Evolutionary conservation across 2,113 vertebrate genomes (phyloP).

Genomic region (Aspidoscelis tigris): DNA sequence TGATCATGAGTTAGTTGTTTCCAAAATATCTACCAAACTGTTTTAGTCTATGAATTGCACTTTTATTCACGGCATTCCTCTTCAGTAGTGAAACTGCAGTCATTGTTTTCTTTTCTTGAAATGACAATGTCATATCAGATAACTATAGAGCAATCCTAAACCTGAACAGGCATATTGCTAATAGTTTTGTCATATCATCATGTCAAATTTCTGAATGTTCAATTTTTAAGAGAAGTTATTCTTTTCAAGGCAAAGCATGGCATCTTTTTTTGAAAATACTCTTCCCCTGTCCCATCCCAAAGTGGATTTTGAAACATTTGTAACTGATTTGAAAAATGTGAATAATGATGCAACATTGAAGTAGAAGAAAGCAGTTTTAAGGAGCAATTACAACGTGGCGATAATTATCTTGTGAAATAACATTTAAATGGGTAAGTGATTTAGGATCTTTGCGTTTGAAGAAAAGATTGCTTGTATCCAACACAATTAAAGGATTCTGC

Average conservation of each 20-base stretch:
- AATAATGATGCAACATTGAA: neutral
- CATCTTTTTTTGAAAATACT: neutral
- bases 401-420: constrained; percentile 8
- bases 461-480: constrained; percentile 19
- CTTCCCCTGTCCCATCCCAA: too few species aligned
- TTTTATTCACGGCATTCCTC: neutral
- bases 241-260: neutral
- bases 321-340: constrained; percentile 42
- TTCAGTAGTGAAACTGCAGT: too few species aligned
- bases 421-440: constrained; percentile 25
- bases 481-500: constrained; percentile 29
- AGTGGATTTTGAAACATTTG: constrained; percentile 26
- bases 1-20: neutral
- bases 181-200: neutral
- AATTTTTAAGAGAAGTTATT: neutral
- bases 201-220: neutral
- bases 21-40: neutral
- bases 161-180: too few species aligned
- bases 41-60: neutral
- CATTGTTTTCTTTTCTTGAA: too few species aligned
- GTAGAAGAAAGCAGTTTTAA: constrained; percentile 16
- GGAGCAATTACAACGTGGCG: constrained; percentile 25
- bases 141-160: too few species aligned
- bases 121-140: too few species aligned
- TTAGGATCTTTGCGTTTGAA: constrained; percentile 28